Percentiles rank a stretch among this genome's conserved stretches.
Evolutionary conservation across 2,113 vertebrate genomes (phyloP).

Genomic region (Oceanites oceanicus): DNA sequence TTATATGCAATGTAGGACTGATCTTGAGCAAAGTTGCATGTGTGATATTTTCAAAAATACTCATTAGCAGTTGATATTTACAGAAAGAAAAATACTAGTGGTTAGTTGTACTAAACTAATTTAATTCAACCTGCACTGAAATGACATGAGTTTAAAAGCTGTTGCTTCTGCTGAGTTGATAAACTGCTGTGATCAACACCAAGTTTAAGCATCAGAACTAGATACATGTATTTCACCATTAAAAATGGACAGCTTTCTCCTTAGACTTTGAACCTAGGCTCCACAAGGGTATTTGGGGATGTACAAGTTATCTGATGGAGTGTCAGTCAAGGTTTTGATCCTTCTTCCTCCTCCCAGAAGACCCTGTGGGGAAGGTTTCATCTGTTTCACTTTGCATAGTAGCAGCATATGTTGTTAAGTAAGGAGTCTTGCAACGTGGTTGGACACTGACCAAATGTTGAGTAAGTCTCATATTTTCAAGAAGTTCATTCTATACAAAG

Average conservation of each 20-base stretch:
- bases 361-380: not conserved
- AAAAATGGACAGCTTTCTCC: not conserved
- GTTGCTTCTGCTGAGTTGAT: not conserved
- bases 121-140: not conserved
- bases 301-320: not conserved
- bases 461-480: not conserved
- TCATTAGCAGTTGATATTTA: fast-evolving
- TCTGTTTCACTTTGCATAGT: not conserved
- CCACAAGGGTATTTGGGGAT: not conserved
- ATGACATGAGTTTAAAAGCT: not conserved
- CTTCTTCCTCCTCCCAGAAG: not conserved
- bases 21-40: not conserved
- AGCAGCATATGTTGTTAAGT: not conserved
- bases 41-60: not conserved
- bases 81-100: not conserved
- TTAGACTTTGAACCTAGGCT: not conserved
- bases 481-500: not conserved
- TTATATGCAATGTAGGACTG: fast-evolving
- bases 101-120: not conserved
- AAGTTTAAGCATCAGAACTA: not conserved
- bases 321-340: not conserved
- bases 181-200: not conserved
- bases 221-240: not conserved
- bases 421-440: not conserved
- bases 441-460: not conserved